Evolutionary conservation across 2,888 invertebrate species (phyloP).

Genomic region (Rhagonycha lutea): DNA sequence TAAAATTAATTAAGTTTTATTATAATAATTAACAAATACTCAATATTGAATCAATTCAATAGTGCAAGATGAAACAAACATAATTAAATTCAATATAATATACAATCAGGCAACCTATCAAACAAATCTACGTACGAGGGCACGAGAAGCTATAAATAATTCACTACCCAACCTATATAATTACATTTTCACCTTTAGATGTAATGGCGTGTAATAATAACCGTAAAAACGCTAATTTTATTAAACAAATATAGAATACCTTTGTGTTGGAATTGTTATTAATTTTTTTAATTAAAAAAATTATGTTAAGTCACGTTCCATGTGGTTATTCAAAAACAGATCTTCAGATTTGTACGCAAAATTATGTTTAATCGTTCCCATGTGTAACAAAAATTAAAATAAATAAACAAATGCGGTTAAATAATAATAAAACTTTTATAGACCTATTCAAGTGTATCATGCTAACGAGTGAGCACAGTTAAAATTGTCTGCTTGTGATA

Average conservation of each 20-base stretch:
- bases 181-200: not conserved
- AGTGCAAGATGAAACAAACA: not conserved
- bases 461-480: not conserved
- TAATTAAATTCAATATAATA: not conserved
- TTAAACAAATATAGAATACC: not conserved
- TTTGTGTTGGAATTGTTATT: not conserved
- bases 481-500: not conserved
- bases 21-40: not conserved
- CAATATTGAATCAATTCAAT: not conserved
- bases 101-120: not conserved
- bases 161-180: not conserved
- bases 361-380: not conserved
- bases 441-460: not conserved
- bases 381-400: not conserved
- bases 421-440: too few relatives aligned
- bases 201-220: not conserved
- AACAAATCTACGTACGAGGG: not conserved
- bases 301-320: not conserved
- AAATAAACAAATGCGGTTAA: too few relatives aligned
- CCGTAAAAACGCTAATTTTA: not conserved
- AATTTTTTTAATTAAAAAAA: not conserved
- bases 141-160: not conserved
- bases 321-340: not conserved
- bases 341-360: not conserved
- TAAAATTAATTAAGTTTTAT: not conserved